Evolutionary conservation across 2,888 invertebrate species (phyloP), one percentile per base, ranked within the genome.

Genomic region (Tipula lateralis): DNA sequence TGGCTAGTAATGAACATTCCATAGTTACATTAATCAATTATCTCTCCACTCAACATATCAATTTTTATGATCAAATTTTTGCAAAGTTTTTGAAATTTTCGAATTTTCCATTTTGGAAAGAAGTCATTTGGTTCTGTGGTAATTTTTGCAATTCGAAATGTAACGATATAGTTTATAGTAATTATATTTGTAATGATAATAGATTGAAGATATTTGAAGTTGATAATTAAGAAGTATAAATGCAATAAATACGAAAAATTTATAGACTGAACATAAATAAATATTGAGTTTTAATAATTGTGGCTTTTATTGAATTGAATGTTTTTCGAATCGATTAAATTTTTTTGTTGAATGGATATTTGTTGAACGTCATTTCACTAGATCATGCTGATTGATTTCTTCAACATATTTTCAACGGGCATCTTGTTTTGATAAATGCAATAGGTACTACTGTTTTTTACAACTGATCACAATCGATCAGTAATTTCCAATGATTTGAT

Each of bases 51-150:
- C 29, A 82, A 30, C 29, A 32, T 82, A 30, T 82, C 5, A 82
- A 32, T n/a, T 82, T 82, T 24, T 82, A 30, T n/a, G 32, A 82
- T 82, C 30, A 85, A 66, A 29, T 84, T 12, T 29, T 86, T 5
- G 85, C 84, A 13, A 85, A 83, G 13, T 29, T 85, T 32, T 29
- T 85, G 16, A 83, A 50, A 13, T 84, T 84, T 16, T 50, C 84
- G 29, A 84, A 36, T 19, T 82, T 84, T 34, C 16, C 39, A 1
- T 13, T 84, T 24, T 84, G 50, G 24, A 84, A 83, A 39, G 85
- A 85, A 29, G 13, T 85, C 1, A 1, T 86, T 16, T 86, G 86
- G 86, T 83, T 85, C 50, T n/a, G 84, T 83, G 83, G 83, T 30
- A 85, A 85, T 84, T 66, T 66, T 24, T 66, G 66, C 24, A 66